Conservation (phyloP, 2,888 invertebrate species). For the Limnephilus marmoratus region DNA sequence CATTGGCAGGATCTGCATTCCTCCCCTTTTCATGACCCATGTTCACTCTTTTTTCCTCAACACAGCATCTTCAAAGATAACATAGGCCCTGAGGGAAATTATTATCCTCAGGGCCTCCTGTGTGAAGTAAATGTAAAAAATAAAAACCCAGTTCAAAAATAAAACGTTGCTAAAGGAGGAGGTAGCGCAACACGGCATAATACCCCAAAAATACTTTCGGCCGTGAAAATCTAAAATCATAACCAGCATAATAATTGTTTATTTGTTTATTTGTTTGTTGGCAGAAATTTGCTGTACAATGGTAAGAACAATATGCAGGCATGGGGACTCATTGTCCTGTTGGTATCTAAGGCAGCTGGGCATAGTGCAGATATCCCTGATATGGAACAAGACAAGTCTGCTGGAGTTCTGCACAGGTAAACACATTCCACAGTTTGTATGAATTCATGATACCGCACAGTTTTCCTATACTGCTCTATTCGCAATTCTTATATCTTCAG, state of each 20-base stretch:
- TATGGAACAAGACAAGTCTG: slow-evolving; percentile 90
- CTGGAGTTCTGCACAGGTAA: slow-evolving; percentile 88
- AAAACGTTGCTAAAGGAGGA: no score
- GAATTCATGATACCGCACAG: neutral
- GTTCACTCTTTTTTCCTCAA: no score
- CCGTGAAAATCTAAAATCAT: no score
- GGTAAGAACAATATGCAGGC: slow-evolving; percentile 96
- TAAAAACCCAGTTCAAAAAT: no score
- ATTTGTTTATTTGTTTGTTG: slow-evolving; percentile 14
- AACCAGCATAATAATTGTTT: neutral
- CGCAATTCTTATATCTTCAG: neutral
- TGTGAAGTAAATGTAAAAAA: no score
- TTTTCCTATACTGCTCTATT: neutral
- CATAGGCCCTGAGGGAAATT: no score
- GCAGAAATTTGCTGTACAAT: slow-evolving; percentile 91
- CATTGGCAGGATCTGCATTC: no score
- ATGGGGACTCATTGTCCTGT: slow-evolving; percentile 93
- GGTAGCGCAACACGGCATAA: neutral
- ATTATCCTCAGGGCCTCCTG: no score
- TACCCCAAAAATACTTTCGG: neutral
- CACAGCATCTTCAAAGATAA: no score
- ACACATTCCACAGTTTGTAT: neutral
- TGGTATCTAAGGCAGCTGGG: slow-evolving; percentile 95
- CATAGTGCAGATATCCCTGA: slow-evolving; percentile 88
- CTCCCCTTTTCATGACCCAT: no score